Percentiles rank a stretch among this genome's conserved stretches.
These are phyloP conservation scores for Tiliqua scincoides DNA, from an alignment of 2,113 vertebrate species.

Conservation along the genomic window DNA sequence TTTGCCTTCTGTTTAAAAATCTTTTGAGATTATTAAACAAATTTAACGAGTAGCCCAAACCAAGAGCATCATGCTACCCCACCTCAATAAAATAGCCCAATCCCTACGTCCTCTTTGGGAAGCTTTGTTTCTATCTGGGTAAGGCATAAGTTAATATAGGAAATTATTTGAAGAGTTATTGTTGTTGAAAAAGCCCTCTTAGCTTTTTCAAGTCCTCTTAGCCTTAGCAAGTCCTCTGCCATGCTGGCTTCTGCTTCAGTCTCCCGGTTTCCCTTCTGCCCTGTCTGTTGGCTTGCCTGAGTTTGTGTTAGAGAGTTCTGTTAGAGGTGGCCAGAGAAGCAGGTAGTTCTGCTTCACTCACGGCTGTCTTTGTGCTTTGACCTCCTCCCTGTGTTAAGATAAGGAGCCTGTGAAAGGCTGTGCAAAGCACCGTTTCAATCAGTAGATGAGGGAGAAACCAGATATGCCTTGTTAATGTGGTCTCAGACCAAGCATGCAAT, in stretches of 20 bases:
- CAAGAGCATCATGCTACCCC: background rate
- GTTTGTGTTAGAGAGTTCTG: conserved; percentile 19
- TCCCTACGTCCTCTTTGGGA: background rate
- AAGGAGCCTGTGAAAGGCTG: conserved; percentile 74
- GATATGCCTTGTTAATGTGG: conserved; percentile 68
- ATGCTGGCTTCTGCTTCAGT: background rate
- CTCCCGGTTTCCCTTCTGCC: conserved; percentile 23
- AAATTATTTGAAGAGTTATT: background rate
- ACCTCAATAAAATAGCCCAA: background rate
- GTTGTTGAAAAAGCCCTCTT: background rate
- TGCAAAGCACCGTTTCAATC: conserved; percentile 75
- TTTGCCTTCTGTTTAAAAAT: background rate
- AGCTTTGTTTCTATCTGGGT: background rate
- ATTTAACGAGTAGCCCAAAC: background rate
- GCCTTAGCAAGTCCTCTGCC: conserved; percentile 32
- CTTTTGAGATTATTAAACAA: background rate
- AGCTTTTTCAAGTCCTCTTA: background rate
- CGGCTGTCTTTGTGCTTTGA: conserved; percentile 69
- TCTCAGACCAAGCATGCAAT: conserved; percentile 64
- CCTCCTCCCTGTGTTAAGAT: conserved; percentile 69
- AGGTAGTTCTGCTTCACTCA: conserved; percentile 50
- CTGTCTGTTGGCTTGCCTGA: background rate
- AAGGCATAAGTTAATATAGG: background rate
- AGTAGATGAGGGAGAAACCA: conserved; percentile 68
- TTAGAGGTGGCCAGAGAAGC: conserved; percentile 27